phyloP scores from a whole-genome alignment of 2,113 vertebrate species.

The Pampusana beccarii region DNA sequence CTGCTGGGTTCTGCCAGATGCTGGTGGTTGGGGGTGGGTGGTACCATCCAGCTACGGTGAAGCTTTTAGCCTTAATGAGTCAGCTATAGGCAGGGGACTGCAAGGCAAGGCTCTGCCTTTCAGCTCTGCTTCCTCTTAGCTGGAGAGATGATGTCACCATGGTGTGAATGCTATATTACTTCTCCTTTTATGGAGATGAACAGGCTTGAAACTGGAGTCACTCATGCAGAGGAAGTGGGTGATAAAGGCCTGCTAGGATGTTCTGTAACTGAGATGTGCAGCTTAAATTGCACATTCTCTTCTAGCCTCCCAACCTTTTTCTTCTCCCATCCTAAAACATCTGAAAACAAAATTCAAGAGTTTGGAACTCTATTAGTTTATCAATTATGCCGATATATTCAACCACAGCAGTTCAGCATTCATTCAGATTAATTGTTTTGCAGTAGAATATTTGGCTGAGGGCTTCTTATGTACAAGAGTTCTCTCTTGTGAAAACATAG shows the following conservation, averaged over 20 bases:
- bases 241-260: constrained; percentile 36
- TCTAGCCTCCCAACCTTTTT: not conserved
- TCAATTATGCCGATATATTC: not conserved
- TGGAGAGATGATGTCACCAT: constrained; percentile 75
- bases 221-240: constrained; percentile 73
- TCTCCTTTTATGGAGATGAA: constrained; percentile 82
- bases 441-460: not conserved
- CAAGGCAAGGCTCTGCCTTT: constrained; percentile 56
- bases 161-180: constrained; percentile 55
- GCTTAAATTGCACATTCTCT: not conserved
- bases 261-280: constrained; percentile 6
- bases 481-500: not conserved
- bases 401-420: not conserved
- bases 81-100: constrained; percentile 53
- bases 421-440: not conserved
- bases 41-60: not conserved
- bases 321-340: not conserved
- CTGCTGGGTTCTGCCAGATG: not conserved
- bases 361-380: not conserved
- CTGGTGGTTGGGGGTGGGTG: constrained; percentile 23
- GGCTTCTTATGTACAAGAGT: not conserved
- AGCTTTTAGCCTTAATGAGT: constrained; percentile 63
- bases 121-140: constrained; percentile 71
- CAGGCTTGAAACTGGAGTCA: constrained; percentile 34
- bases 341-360: not conserved